phyloP scores from a whole-genome alignment of 2,113 vertebrate species.

The Tretioscincus oriximinensis region DNA sequence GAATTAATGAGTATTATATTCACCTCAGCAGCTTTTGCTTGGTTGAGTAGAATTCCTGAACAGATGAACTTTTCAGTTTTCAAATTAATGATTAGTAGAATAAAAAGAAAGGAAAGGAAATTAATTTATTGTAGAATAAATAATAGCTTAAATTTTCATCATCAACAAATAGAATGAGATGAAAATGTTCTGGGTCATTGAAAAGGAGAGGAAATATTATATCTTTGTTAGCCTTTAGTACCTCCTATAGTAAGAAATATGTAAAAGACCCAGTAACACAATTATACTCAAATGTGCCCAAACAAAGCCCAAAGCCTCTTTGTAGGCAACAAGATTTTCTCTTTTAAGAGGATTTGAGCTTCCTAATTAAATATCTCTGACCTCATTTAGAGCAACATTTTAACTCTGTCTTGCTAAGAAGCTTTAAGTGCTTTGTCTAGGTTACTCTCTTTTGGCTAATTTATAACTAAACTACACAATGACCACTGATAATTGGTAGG shows the following conservation, averaged over 20 bases:
- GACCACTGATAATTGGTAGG: neutral
- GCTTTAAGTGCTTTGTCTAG: slow-evolving; percentile 19
- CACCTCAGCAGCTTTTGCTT: neutral
- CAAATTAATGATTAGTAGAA: neutral
- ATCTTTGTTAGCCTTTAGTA: neutral
- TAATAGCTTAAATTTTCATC: neutral
- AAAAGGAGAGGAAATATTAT: accelerated
- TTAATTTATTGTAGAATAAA: neutral
- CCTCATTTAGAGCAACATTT: slow-evolving; percentile 32
- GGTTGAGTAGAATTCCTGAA: neutral
- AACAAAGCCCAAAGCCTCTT: slow-evolving; percentile 23
- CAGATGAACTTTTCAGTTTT: neutral
- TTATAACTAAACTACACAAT: neutral
- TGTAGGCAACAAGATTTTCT: slow-evolving; percentile 20
- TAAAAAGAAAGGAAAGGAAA: neutral
- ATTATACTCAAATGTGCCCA: neutral
- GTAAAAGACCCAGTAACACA: slow-evolving; percentile 1
- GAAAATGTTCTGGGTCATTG: neutral
- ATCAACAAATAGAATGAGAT: neutral
- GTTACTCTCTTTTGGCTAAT: slow-evolving; percentile 17
- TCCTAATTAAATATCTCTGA: neutral
- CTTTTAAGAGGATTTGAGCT: slow-evolving; percentile 18
- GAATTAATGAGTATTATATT: slow-evolving; percentile 4
- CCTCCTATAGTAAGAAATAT: neutral
- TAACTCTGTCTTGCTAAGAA: slow-evolving; percentile 18